Evolutionary conservation across 2,113 vertebrate species (phyloP).

Genomic region (Tringa solitaria): DNA sequence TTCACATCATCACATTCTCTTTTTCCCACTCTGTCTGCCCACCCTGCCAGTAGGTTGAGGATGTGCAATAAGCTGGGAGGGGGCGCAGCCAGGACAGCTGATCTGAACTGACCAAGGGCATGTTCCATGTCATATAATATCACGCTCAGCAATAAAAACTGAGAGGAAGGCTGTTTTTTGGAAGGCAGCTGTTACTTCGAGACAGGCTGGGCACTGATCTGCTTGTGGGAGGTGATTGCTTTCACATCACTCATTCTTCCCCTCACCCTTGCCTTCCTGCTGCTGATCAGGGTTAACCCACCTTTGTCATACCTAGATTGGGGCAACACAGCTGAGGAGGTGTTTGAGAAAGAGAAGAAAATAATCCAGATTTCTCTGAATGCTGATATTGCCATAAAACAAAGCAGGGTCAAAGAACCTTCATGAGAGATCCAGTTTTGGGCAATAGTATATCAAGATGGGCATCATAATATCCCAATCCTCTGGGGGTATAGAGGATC

Average conservation of each 20-base stretch:
- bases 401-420: not conserved
- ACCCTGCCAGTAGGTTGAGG: not conserved
- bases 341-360: not conserved
- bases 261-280: no score
- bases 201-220: not conserved
- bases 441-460: not conserved
- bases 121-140: not conserved
- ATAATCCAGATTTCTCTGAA: not conserved
- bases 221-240: not conserved
- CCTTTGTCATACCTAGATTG: not conserved
- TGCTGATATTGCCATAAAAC: not conserved
- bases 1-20: not conserved
- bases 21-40: not conserved
- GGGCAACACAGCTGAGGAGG: not conserved
- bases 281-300: not conserved
- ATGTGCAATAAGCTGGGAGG: not conserved
- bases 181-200: not conserved
- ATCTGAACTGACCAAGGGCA: not conserved
- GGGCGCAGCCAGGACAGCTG: not conserved
- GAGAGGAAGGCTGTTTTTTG: not conserved
- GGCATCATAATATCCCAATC: not conserved
- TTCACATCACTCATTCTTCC: fast-evolving
- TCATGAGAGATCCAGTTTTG: not conserved
- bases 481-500: not conserved
- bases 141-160: not conserved